These are phyloP conservation scores for Mesocricetus auratus DNA, from an alignment of 2,113 vertebrate genomes.

Conservation along the genomic window DNA sequence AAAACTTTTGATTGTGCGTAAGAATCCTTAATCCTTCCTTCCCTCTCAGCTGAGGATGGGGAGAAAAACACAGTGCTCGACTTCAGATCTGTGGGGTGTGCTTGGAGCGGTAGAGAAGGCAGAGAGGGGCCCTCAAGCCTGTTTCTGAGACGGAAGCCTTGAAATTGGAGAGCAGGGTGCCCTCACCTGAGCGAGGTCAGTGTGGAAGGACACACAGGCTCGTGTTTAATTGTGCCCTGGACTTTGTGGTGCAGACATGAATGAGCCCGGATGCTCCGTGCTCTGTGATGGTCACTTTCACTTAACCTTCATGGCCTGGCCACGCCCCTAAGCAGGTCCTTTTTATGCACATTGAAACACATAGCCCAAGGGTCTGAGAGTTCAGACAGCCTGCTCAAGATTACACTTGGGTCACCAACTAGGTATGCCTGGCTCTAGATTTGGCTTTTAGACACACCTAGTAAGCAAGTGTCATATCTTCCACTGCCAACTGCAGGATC, in stretches of 20 bases:
- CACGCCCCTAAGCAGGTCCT: background rate
- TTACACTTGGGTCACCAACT: background rate
- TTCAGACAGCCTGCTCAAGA: background rate
- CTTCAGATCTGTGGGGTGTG: background rate
- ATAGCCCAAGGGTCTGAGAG: background rate
- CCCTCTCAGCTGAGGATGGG: background rate
- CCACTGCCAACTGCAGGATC: background rate
- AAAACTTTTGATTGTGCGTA: conserved; percentile 15
- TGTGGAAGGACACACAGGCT: background rate
- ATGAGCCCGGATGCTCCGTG: background rate
- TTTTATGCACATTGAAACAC: background rate
- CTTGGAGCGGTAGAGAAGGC: background rate
- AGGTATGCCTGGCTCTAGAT: background rate
- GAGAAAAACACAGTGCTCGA: background rate
- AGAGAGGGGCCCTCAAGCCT: background rate
- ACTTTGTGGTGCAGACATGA: background rate
- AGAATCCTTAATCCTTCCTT: conserved; percentile 40
- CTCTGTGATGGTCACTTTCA: background rate
- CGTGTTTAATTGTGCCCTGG: background rate
- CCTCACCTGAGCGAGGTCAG: background rate
- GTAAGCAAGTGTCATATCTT: background rate
- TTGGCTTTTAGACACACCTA: background rate
- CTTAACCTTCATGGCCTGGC: background rate
- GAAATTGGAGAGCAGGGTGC: background rate
- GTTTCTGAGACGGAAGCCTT: background rate